Base-by-base conservation (phyloP, 2,888 invertebrate genomes). In the Noctua janthe region DNA sequence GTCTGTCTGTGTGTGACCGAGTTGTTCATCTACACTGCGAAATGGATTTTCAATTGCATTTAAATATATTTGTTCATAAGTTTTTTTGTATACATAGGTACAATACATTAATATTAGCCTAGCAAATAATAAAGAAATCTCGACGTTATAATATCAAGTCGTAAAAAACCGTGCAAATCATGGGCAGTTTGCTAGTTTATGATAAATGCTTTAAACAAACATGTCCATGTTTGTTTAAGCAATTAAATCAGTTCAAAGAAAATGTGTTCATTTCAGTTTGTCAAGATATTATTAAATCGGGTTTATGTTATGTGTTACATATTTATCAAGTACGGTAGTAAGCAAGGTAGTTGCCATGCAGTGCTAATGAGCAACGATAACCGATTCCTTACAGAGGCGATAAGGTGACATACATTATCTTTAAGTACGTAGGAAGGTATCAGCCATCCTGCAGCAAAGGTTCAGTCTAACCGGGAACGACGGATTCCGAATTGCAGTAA, bases 391-490 rank as follows among this genome's bases (percentile, higher is more conserved):
- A 66, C 47, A 64, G 29, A 74, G 35, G 29, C 54, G 54, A 80
- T 80, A 82, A 54, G 35, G 43, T 74, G 75, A 82, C 80, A 82
- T 74, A 74, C 64, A 56, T 64, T 74, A 64, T 72, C 7, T 29
- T 8, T 2, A 29, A 80, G 8, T 54, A 77, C 23, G 10, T n/a
- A 17, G 2, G 39, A 39, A 39, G 39, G 4, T 39, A 39, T 39
- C 39, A 39, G 7, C 43, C 13, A 43, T 23, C 11, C 23, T 13
- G 35, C 35, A 35, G 35, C 13, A 20, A 23, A 10, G 6, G 23
- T 67, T 0, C 39, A 43, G 23, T 0, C 43, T 1, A 35, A 43
- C 43, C 15, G 7, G 13, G 7, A 3, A 7, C n/a, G 15, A 8
- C n/a, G 2, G 43, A 43, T 8, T 8, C 8, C 7, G 47, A 7